Evolutionary conservation across 2,797 vertebrate species (phyloP), one percentile per base, ranked within the genome.

Genomic region (Mionectes olivaceus): DNA sequence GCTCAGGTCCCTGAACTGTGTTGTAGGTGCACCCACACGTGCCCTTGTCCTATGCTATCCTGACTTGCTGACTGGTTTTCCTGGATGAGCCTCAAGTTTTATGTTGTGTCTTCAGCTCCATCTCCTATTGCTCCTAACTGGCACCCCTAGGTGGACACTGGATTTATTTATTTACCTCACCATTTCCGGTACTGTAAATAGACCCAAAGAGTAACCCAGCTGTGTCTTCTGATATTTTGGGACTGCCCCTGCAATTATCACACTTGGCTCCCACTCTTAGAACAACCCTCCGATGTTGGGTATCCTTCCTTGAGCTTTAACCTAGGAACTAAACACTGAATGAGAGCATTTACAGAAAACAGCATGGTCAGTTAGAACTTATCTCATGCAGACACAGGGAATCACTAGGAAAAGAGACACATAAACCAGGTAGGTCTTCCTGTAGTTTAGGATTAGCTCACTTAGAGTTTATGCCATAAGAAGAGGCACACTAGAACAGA

Each of bases 361-460:
- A 79, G 14, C 11, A 12, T 15, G 5, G 24, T 79, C 0, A 0
- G 19, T 22, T 52, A 32, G 56, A 76, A 69, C 22, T 22, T 32
- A 6, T 44, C 22, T 53, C 61, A 59, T 32, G 19, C 14, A 68
- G 65, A 68, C 7, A 41, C 11, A 35, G 30, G 17, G 11, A 75
- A 68, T 9, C 19, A 37, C 49, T 37, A 71, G 78, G 37, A 69
- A 71, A 68, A 65, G 14, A 74, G 17, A 35, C 7, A 49, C 2
- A 37, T 30, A 46, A 64, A 28, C 1, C 17, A 55, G 5, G 9
- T 7, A n/a, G 13, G 7, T 25, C 14, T 68, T 75, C 50, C 32
- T 75, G 19, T 46, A 53, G 41, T 23, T 79, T 14, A 79, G 57
- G 41, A 60, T 52, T 59, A 79, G 19, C 57, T 79, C 21, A 64